Evolutionary conservation across 1,140 invertebrate species (phyloP).

Genomic region (Megalonaias nervosa): DNA sequence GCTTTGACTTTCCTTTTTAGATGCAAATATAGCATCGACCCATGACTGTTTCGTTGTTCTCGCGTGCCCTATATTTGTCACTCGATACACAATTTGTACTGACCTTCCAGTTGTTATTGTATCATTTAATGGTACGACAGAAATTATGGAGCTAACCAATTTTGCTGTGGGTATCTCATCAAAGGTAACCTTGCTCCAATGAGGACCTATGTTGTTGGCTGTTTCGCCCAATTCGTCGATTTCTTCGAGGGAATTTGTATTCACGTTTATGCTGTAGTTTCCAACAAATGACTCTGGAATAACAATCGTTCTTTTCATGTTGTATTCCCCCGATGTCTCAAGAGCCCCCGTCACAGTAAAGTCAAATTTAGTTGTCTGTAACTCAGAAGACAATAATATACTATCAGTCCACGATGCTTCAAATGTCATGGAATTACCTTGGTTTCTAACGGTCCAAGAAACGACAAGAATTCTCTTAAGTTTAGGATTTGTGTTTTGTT

Average conservation of each 20-base stretch:
- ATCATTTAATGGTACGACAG: neutral
- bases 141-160: neutral
- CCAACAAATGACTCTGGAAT: neutral
- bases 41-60: constrained; percentile 4
- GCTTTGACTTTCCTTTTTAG: neutral
- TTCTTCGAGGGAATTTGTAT: neutral
- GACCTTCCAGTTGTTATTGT: neutral
- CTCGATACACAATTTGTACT: neutral
- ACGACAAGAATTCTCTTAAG: neutral
- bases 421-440: constrained; percentile 7
- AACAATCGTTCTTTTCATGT: neutral
- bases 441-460: constrained; percentile 10
- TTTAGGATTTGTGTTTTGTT: too few species aligned
- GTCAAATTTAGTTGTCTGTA: neutral
- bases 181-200: neutral
- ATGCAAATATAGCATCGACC: constrained; percentile 10
- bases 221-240: constrained; percentile 1
- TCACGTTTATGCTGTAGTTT: neutral
- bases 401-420: neutral
- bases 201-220: constrained; percentile 6
- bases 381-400: neutral
- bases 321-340: neutral
- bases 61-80: constrained; percentile 1
- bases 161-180: neutral
- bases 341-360: neutral